Evolutionary conservation across 2,113 vertebrate genomes (phyloP), one percentile per base, ranked within the genome.

Genomic region (Delphinus delphis): DNA sequence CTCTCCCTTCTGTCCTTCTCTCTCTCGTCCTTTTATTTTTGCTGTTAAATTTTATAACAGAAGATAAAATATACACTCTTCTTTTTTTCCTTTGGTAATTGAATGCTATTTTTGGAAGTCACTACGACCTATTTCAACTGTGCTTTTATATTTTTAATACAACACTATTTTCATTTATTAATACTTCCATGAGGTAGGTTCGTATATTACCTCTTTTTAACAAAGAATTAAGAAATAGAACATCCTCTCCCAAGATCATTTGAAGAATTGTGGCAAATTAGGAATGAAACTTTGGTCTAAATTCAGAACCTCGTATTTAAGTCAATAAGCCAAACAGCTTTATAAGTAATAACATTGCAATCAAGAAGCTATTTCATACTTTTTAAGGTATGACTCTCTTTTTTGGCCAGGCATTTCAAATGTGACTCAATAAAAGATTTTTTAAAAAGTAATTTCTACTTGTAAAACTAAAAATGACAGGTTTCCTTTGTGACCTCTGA

Each of bases 111-210:
- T 97, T 97, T 90, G 82, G 44, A 97, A 97, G n/a, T 89, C 88
- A 84, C 58, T 91, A 50, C 90, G 58, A 82, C 20, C 67, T 79
- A n/a, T 83, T 85, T 96, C 67, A 95, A n/a, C 68, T 93, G 88
- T 95, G 68, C 63, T 97, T 97, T 95, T 95, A 63, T 93, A 73
- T 90, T 85, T 95, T 96, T 92, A 95, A 76, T 65, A 83, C 13
- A 85, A 80, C 36, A 65, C 20, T 71, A 33, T 71, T 95, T 77
- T 93, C 50, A 95, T 87, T 94, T 55, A 38, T 73, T 88, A 86
- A 41, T 86, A 76, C 13, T 60, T 33, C 58, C 50, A n/a, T 20
- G 21, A 95, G 76, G 67, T 63, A 92, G 31, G 47, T 91, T 87
- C 65, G 1, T 90, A 58, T 89, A 50, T 74, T 80, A 79, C 44